Base-by-base conservation (phyloP, 2,797 vertebrate genomes). In the Poeciliopsis turneri region DNA sequence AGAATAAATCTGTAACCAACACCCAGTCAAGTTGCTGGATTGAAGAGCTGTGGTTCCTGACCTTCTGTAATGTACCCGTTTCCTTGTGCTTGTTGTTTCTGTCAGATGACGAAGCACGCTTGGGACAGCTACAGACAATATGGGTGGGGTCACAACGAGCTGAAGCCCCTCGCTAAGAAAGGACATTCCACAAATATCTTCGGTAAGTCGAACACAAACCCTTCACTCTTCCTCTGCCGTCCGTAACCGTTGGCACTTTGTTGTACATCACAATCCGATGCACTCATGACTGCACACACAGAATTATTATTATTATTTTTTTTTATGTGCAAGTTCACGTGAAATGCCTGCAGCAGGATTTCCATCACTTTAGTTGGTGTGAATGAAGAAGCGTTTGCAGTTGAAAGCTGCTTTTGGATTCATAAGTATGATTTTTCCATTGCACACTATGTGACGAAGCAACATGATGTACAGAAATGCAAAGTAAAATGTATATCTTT, bases 171-270 rank as follows among this genome's bases (percentile, higher is more conserved):
- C 87, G 97, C 98, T 89, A 97, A 97, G 94, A 99, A 99, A 96
- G 98, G 98, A 93, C 98, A 99, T 95, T 97, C 98, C 93, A 99
- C 98, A 81, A 99, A 99, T 93, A 99, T 99, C 94, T 99, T 99
- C 82, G 98, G 98, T 99, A 97, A 96, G 97, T 87, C 90, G 5
- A 74, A 83, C 75, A 82, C 70, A 36, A 72, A 68, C 43, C 28
- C 18, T 28, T 71, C 74, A 43, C 69, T 59, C 16, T 76, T 53
- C 49, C 72, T 10, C 74, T 25, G 45, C 78, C 23, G 33, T 59
- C 82, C 43, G 45, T 71, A 45, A 73, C 83, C 70, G 25, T 64
- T 78, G 84, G 82, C 80, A 79, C 53, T 71, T 49, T 72, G 64
- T 75, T 72, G 75, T 75, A 80, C 76, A 76, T 86, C 84, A 68